Evolutionary conservation across 2,797 vertebrate genomes (phyloP).

Genomic region (Numenius phaeopus): DNA sequence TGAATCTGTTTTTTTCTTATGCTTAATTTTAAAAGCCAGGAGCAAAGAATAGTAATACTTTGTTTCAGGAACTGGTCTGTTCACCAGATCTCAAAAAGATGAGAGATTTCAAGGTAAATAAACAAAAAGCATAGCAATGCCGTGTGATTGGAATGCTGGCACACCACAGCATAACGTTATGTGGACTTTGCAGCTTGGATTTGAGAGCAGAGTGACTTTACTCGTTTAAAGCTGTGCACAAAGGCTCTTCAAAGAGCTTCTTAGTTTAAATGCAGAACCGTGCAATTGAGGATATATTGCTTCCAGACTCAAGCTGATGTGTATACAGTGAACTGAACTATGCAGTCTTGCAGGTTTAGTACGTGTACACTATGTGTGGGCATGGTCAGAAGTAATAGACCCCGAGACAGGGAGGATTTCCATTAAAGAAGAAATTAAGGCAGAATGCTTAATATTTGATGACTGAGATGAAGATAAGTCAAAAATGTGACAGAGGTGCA

Average conservation of each 20-base stretch:
- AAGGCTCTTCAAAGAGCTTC: not conserved
- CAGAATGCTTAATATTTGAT: not conserved
- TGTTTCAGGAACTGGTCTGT: not conserved
- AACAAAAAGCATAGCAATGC: not conserved
- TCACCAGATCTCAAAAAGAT: not conserved
- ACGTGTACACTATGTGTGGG: not conserved
- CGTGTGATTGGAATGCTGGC: not conserved
- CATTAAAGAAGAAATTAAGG: not conserved
- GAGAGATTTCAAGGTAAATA: not conserved
- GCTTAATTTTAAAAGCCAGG: not conserved
- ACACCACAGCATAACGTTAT: fast-evolving
- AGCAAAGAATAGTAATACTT: not conserved
- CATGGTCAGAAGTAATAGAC: not conserved
- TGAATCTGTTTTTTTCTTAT: not conserved
- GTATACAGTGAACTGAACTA: not conserved
- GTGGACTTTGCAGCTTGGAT: not conserved
- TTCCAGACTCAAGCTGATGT: not conserved
- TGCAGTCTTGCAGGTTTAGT: not conserved
- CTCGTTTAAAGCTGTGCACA: not conserved
- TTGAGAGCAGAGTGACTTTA: not conserved
- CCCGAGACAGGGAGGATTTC: not conserved
- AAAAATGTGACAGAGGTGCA: not conserved
- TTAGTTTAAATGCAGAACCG: not conserved
- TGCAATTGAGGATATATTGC: not conserved
- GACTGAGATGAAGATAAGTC: not conserved